phyloP scores from a whole-genome alignment of 2,797 vertebrate species.

The Spheniscus humboldti region DNA sequence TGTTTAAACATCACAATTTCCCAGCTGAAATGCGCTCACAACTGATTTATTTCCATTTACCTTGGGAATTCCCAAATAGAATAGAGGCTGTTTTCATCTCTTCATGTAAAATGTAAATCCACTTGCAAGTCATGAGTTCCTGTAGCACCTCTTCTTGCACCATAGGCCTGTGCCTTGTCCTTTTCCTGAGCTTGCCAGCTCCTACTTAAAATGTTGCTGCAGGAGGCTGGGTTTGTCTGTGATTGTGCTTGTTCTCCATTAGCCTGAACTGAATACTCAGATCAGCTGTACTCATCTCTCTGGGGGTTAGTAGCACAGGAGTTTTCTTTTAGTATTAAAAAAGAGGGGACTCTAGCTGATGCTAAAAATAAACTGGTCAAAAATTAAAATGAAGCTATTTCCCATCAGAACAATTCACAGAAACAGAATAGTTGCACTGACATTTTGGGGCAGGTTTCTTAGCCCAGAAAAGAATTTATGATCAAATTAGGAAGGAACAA shows the following conservation, averaged over 20 bases:
- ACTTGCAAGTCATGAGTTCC: not conserved
- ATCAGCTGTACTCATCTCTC: not conserved
- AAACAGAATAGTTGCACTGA: not conserved
- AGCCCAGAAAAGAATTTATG: not conserved
- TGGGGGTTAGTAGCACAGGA: not conserved
- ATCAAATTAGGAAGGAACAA: not conserved
- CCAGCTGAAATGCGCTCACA: not conserved
- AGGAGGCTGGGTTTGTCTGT: not conserved
- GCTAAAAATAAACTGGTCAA: not conserved
- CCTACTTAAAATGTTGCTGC: rapidly evolving
- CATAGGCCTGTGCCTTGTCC: rapidly evolving
- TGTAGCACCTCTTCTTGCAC: not conserved
- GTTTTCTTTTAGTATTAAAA: not conserved
- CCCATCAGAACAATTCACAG: not conserved
- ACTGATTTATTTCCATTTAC: not conserved
- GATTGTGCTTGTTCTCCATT: not conserved
- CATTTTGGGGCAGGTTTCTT: not conserved
- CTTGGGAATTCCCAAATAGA: not conserved
- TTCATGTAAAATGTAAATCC: rapidly evolving
- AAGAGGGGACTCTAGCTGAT: not conserved
- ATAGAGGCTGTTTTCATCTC: rapidly evolving
- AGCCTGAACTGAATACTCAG: not conserved
- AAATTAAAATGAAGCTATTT: not conserved
- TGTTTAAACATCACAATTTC: not conserved
- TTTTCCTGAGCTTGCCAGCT: rapidly evolving